A percentile compares a stretch with the other conserved stretches of the same genome.
Conservation (phyloP, 2,797 vertebrate species). For the Phalloptychus januarius region DNA sequence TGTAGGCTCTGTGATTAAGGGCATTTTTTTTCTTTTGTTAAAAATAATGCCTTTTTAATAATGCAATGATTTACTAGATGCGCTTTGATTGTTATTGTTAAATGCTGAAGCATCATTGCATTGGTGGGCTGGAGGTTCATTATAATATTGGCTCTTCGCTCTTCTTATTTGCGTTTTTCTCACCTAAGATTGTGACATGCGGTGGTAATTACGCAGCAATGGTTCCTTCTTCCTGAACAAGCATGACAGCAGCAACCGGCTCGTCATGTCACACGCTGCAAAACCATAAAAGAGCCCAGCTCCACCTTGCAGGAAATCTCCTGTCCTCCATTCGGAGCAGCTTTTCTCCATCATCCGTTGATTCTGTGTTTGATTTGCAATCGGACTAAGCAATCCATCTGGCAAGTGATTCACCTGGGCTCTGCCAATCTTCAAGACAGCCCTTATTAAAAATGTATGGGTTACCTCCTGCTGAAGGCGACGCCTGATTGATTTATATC, state of each 20-base stretch:
- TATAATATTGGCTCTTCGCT: not conserved
- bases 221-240: not conserved
- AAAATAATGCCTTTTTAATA: not conserved
- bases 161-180: not conserved
- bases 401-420: slow-evolving; percentile 18
- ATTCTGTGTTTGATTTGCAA: slow-evolving; percentile 20
- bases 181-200: not conserved
- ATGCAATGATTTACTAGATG: not conserved
- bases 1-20: not conserved
- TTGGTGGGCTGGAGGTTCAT: not conserved
- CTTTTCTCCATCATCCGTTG: not conserved
- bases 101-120: not conserved
- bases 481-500: slow-evolving; percentile 37
- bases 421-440: slow-evolving; percentile 25
- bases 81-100: not conserved
- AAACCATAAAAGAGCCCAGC: slow-evolving; percentile 22
- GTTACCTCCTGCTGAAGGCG: slow-evolving; percentile 37
- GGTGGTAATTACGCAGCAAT: not conserved
- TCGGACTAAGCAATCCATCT: slow-evolving; percentile 3
- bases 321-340: slow-evolving; percentile 9
- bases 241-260: not conserved
- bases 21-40: not conserved
- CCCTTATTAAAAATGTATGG: slow-evolving; percentile 60
- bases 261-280: slow-evolving; percentile 29
- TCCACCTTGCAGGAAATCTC: slow-evolving; percentile 37